A percentile compares a stretch with the other conserved stretches of the same genome.
phyloP scores from a whole-genome alignment of 2,797 vertebrate genomes.

The Hoplostethus mediterraneus region DNA sequence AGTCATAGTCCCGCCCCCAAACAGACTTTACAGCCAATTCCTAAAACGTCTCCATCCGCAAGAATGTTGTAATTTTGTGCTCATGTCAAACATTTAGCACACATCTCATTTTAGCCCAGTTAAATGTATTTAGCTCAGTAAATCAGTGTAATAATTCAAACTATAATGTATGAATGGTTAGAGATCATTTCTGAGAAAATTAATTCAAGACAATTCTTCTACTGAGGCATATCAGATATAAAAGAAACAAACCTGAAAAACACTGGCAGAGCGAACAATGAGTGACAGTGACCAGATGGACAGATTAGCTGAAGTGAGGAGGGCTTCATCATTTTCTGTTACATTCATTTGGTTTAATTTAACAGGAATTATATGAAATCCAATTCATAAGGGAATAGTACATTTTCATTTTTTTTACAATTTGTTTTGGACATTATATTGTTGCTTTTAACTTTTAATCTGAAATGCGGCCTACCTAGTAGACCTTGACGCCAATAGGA shows the following conservation, averaged over 20 bases:
- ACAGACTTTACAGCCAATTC: neutral
- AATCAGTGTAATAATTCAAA: constrained; percentile 11
- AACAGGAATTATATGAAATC: neutral
- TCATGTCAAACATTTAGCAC: neutral
- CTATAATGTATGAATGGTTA: neutral
- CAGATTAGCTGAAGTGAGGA: constrained; percentile 1
- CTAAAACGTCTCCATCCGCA: neutral
- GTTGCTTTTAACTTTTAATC: neutral
- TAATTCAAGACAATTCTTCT: neutral
- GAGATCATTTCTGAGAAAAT: neutral
- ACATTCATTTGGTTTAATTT: neutral
- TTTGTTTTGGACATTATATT: neutral
- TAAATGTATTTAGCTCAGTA: neutral
- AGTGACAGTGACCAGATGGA: neutral
- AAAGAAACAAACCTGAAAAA: no score
- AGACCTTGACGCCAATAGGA: constrained; percentile 45
- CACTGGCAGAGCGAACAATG: no score
- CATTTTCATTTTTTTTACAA: neutral
- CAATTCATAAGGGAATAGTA: neutral
- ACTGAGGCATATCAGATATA: neutral
- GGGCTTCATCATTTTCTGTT: neutral
- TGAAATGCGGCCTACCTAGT: neutral
- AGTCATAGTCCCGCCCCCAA: neutral
- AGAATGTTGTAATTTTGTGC: neutral
- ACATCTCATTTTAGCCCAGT: neutral